Percentiles rank a stretch among this genome's conserved stretches.
Conservation (phyloP, 2,797 vertebrate species). For the Tragelaphus eurycerus region DNA sequence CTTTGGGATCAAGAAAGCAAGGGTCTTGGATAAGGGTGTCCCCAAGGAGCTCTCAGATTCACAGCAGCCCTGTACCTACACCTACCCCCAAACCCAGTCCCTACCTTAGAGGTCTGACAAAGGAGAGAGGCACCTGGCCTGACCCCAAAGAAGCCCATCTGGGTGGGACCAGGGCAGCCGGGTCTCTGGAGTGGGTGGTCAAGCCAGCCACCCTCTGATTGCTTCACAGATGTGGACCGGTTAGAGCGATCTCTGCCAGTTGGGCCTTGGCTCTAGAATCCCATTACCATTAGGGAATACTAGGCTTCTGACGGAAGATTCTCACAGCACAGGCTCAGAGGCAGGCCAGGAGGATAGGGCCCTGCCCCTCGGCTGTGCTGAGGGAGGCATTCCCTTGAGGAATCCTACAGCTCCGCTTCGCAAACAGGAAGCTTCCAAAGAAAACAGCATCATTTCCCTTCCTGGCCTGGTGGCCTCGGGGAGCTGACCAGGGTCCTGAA, state of each 20-base stretch:
- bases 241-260: rapidly evolving
- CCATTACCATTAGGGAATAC: background rate
- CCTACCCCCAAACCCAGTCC: background rate
- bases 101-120: background rate
- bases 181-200: background rate
- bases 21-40: background rate
- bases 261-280: background rate
- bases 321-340: background rate
- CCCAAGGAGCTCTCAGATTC: background rate
- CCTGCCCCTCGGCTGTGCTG: background rate
- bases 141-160: background rate
- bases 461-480: rapidly evolving
- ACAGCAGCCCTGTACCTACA: background rate
- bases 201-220: background rate
- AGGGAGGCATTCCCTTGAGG: background rate
- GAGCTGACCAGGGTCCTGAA: slow-evolving; percentile 67
- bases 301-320: rapidly evolving
- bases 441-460: rapidly evolving
- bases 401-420: background rate
- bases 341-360: background rate
- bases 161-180: background rate
- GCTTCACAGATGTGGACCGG: background rate
- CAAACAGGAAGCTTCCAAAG: background rate
- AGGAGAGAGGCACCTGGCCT: background rate
- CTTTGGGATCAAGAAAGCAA: background rate